A percentile compares a stretch with the other conserved stretches of the same genome.
phyloP scores from a whole-genome alignment of 1,140 invertebrate species.

The Eupeodes corollae region DNA sequence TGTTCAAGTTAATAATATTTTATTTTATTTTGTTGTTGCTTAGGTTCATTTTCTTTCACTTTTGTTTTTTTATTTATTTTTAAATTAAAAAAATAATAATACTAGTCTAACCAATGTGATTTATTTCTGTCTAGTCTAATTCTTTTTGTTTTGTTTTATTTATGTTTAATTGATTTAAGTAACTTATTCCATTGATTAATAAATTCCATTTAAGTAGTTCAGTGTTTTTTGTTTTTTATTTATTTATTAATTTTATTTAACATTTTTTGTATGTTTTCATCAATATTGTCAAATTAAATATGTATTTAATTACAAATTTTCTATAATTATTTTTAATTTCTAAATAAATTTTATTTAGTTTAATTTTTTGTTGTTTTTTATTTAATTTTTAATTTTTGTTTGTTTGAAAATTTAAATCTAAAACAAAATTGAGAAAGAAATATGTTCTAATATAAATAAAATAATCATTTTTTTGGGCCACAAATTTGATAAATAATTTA shows the following conservation, averaged over 20 bases:
- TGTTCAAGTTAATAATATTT: background rate
- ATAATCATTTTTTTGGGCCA: no score
- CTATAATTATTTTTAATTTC: background rate
- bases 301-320: constrained; percentile 3
- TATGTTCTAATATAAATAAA: background rate
- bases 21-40: constrained; percentile 12
- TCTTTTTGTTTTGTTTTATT: constrained; percentile 13
- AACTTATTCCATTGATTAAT: constrained; percentile 9
- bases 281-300: constrained; percentile 1
- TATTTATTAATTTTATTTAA: background rate
- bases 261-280: background rate
- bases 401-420: background rate
- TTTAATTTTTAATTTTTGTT: constrained; percentile 3
- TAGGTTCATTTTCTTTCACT: constrained; percentile 2
- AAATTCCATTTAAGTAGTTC: background rate
- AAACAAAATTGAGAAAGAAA: background rate
- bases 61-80: constrained; percentile 29
- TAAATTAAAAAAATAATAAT: constrained; percentile 9
- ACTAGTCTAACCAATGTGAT: constrained; percentile 10
- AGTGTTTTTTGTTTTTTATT: constrained; percentile 1
- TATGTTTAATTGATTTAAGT: constrained; percentile 28
- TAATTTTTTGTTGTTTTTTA: no score
- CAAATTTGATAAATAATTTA: no score
- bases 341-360: constrained; percentile 2
- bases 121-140: constrained; percentile 9